Conservation (phyloP, 2,113 vertebrate genomes). For the Corydoras sp. region DNA sequence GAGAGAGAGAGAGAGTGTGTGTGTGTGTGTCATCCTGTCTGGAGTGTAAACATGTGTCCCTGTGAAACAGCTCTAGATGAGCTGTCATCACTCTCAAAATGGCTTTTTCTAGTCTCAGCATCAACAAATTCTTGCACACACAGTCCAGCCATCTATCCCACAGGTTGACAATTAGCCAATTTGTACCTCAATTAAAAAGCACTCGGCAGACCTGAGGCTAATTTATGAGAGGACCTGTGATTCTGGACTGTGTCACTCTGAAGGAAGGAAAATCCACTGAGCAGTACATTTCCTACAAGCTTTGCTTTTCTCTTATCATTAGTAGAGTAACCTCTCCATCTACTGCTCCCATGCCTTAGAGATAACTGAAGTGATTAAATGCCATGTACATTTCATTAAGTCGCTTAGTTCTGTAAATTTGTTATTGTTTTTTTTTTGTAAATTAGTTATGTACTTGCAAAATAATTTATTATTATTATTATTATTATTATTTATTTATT, state of each 20-base stretch:
- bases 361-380: too few relatives aligned
- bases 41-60: not conserved
- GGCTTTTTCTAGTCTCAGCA: not conserved
- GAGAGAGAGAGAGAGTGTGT: not conserved
- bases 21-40: not conserved
- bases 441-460: too few relatives aligned
- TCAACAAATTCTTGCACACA: conserved; percentile 9
- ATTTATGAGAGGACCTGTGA: conserved; percentile 35
- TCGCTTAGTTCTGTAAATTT: too few relatives aligned
- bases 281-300: not conserved
- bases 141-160: conserved; percentile 34
- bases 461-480: too few relatives aligned
- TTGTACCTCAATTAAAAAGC: conserved; percentile 43
- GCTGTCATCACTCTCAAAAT: not conserved
- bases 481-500: too few relatives aligned
- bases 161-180: conserved; percentile 45
- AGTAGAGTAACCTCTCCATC: too few relatives aligned
- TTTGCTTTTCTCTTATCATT: conserved; percentile 1
- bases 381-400: too few relatives aligned
- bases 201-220: conserved; percentile 27
- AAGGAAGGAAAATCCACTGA: conserved; percentile 15
- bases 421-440: too few relatives aligned
- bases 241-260: conserved; percentile 11
- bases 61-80: conserved; percentile 20
- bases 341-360: too few relatives aligned